Conservation (phyloP, 1,140 invertebrate species). For the Danaus plexippus region DNA sequence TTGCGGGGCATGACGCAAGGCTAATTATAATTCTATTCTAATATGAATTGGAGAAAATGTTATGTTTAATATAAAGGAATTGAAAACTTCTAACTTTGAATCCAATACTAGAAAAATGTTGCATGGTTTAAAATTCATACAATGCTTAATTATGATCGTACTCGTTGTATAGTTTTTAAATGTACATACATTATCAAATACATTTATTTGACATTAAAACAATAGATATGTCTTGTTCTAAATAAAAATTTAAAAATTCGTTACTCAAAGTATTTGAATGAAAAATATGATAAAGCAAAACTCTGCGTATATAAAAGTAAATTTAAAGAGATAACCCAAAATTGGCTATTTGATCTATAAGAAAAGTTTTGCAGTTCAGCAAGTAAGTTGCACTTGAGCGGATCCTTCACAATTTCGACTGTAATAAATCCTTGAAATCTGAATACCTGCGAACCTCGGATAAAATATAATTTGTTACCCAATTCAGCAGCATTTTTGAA, state of each 20-base stretch:
- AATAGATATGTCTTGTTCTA: too few species aligned
- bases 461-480: constrained; percentile 37
- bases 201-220: too few species aligned
- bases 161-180: too few species aligned
- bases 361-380: constrained; percentile 26
- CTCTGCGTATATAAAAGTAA: too few species aligned
- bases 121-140: too few species aligned
- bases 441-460: constrained; percentile 33
- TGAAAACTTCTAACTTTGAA: neutral
- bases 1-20: neutral
- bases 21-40: constrained; percentile 1
- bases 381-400: constrained; percentile 26
- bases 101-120: neutral
- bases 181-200: too few species aligned
- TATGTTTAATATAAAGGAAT: too few species aligned
- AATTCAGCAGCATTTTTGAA: constrained; percentile 25
- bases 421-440: constrained; percentile 38
- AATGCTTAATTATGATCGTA: too few species aligned
- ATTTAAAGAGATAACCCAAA: too few species aligned
- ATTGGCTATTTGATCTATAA: constrained; percentile 15
- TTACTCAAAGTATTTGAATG: constrained; percentile 1
- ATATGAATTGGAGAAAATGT: neutral
- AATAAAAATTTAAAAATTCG: too few species aligned
- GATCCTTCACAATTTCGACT: constrained; percentile 25
- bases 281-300: too few species aligned